Percentiles rank a stretch among this genome's conserved stretches.
Conservation (phyloP, 2,888 invertebrate species). For the Heteromurus nitidus region DNA sequence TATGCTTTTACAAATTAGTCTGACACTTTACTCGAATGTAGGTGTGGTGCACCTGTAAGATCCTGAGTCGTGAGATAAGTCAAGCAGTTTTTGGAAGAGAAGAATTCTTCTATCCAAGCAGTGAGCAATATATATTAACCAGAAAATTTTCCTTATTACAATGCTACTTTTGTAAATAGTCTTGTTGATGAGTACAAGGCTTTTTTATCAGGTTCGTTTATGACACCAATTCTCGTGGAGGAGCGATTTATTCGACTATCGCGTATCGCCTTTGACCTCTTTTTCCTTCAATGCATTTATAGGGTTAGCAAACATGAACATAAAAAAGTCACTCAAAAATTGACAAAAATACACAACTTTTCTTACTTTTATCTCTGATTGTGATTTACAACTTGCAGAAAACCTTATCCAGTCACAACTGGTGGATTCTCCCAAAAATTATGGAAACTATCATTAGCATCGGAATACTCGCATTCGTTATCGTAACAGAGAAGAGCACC, state of each 20-base stretch:
- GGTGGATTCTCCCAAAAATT: slow-evolving; percentile 61
- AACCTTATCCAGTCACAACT: slow-evolving; percentile 32
- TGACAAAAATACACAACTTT: too few relatives aligned
- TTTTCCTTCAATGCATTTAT: slow-evolving; percentile 54
- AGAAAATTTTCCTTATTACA: too few relatives aligned
- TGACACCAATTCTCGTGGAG: slow-evolving; percentile 57
- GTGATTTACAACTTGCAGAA: slow-evolving; percentile 26
- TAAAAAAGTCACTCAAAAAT: background rate
- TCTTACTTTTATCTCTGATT: background rate
- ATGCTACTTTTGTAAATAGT: background rate
- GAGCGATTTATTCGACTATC: slow-evolving; percentile 57
- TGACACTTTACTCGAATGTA: too few relatives aligned
- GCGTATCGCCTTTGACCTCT: slow-evolving; percentile 54
- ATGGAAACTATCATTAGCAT: slow-evolving; percentile 58
- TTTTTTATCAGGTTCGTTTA: slow-evolving; percentile 39
- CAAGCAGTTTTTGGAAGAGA: slow-evolving; percentile 61
- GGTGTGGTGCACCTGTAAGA: slow-evolving; percentile 62
- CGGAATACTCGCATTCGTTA: slow-evolving; percentile 59
- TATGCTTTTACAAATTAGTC: too few relatives aligned
- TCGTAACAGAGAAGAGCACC: slow-evolving; percentile 41
- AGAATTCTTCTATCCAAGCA: slow-evolving; percentile 47
- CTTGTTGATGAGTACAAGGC: background rate
- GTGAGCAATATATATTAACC: slow-evolving; percentile 33
- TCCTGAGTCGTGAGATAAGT: slow-evolving; percentile 60
- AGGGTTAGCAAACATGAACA: slow-evolving; percentile 25